Base-by-base conservation (phyloP, 2,113 vertebrate species). In the Atherinomorus stipes region DNA sequence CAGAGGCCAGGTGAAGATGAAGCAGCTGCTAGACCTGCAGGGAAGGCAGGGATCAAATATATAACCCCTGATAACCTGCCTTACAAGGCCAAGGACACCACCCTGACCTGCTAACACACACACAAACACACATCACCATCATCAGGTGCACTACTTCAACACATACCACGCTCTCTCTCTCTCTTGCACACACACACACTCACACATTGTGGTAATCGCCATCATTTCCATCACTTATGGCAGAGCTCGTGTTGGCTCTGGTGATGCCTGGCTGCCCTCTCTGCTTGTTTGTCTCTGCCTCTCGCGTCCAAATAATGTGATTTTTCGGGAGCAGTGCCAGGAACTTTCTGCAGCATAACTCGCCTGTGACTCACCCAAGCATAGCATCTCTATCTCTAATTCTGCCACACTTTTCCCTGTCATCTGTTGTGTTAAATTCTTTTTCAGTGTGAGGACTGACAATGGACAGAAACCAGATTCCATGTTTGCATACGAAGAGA, bases 31-130 rank as follows among this genome's bases (percentile, higher is more conserved):
- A 71, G 77, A 84, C 85, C 67, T 88, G 52, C 49, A 72, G 60
- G 34, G 75, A 51, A 58, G 23, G 22, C 71, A 54, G 68, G 69
- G 70, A 89, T 92, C 88, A 85, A 83, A 92, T 94, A 86, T 94
- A 93, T 94, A 94, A 92, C 83, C 85, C 84, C 51, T 42, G 82
- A 69, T 87, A 78, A 88, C 71, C 88, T 74, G 70, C 90, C 91
- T 76, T 88, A 92, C 83, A 90, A 91, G 89, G 92, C 85, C 88
- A 92, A 90, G 86, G 85, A 51, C 88, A 85, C 80, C 84, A 74
- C 79, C 88, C 80, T 85, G 77, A 80, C 80, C 76, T 81, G 54
- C 56, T 70, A 25, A 81, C 63, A 9, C 38, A 69, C 52, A 85
- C 68, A 62, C 67, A 72, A 44, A 64, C 37, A 78, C 64, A 77